A percentile compares a stretch with the other conserved stretches of the same genome.
These are phyloP conservation scores for Lepisosteus osseus DNA, from an alignment of 2,113 vertebrate genomes.

Conservation along the genomic window DNA sequence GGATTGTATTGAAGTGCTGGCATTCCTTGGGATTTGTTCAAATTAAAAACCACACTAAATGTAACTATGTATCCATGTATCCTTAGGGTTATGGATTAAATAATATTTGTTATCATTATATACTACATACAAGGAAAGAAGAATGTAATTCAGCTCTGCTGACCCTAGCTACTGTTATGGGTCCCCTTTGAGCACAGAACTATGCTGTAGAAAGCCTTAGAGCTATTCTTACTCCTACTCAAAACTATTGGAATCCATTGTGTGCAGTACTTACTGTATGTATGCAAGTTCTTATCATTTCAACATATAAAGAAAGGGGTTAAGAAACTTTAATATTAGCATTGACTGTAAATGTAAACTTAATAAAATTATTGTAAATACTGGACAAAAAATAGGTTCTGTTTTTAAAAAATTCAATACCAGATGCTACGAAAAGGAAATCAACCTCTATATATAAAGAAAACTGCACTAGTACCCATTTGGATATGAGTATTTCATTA, in stretches of 20 bases:
- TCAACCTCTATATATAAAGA: no score
- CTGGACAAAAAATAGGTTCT: no score
- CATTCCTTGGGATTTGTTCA: conserved; percentile 3
- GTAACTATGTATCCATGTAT: neutral
- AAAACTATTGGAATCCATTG: neutral
- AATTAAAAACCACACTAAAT: conserved; percentile 15
- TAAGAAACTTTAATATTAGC: neutral
- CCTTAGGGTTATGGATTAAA: conserved; percentile 30
- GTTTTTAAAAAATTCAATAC: no score
- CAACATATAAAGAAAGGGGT: neutral
- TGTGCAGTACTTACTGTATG: neutral
- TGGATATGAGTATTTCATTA: no score
- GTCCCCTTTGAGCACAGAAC: conserved; percentile 15
- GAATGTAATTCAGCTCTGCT: conserved; percentile 6
- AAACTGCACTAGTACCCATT: no score
- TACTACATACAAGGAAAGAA: conserved; percentile 24
- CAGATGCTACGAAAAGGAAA: no score
- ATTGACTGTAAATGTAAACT: no score
- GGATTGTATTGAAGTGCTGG: conserved; percentile 3
- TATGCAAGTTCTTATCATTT: conserved; percentile 2
- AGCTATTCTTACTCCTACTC: conserved; percentile 10
- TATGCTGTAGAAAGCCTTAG: neutral
- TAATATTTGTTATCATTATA: conserved; percentile 22
- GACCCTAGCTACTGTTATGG: conserved; percentile 23
- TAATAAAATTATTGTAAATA: no score